These are phyloP conservation scores for Paedocypris sp. DNA, from an alignment of 2,113 vertebrate species.

Conservation along the genomic window DNA sequence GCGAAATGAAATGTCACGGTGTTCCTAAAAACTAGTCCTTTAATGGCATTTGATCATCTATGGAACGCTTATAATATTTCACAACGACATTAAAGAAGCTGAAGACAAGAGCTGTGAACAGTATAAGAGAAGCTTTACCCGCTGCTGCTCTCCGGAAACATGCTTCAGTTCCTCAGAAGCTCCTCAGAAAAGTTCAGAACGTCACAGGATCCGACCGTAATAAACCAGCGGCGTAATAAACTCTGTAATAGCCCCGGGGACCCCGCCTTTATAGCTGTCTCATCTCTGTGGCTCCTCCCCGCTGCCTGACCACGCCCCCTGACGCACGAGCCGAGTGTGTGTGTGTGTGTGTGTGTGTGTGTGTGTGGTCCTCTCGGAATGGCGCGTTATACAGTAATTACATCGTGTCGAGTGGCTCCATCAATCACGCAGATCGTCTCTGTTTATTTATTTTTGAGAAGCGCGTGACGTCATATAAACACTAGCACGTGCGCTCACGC, in stretches of 20 bases:
- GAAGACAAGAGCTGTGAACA: neutral
- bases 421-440: too few relatives aligned
- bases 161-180: conserved; percentile 20
- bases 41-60: too few relatives aligned
- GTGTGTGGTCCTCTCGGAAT: too few relatives aligned
- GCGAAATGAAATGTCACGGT: too few relatives aligned
- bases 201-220: too few relatives aligned
- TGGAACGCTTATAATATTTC: neutral
- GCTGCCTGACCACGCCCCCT: neutral
- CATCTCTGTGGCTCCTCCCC: neutral
- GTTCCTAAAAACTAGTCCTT: too few relatives aligned
- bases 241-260: too few relatives aligned
- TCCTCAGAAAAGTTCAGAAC: too few relatives aligned
- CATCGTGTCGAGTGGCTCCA: too few relatives aligned
- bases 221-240: too few relatives aligned
- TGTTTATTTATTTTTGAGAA: too few relatives aligned
- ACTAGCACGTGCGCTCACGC: neutral
- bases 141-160: conserved; percentile 52
- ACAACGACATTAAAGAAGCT: neutral
- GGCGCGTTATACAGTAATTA: too few relatives aligned
- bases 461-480: neutral
- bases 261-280: conserved; percentile 37
- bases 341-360: neutral
- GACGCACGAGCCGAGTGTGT: neutral
- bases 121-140: conserved; percentile 39